These are phyloP conservation scores for Enoplosus armatus DNA, from an alignment of 2,797 vertebrate species.

Conservation along the genomic window DNA sequence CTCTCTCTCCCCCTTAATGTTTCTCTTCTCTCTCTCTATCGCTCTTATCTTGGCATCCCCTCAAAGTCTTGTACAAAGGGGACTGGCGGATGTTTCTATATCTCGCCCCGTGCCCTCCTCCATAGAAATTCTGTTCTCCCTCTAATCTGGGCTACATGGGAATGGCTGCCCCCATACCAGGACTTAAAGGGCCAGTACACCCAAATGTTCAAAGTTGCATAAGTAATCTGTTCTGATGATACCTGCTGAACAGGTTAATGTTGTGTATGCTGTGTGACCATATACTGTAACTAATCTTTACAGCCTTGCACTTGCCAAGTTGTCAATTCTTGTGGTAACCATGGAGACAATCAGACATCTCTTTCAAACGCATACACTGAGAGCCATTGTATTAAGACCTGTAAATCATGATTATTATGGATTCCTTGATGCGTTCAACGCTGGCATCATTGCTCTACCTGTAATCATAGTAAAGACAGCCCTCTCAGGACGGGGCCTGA, in stretches of 20 bases:
- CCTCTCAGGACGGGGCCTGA: background rate
- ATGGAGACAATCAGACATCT: background rate
- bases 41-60: slow-evolving; percentile 33
- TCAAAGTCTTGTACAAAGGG: slow-evolving; percentile 35
- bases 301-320: background rate
- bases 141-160: slow-evolving; percentile 55
- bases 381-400: background rate
- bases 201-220: slow-evolving; percentile 4
- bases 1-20: background rate
- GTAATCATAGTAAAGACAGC: background rate
- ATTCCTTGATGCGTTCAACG: background rate
- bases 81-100: slow-evolving; percentile 38
- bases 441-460: slow-evolving; percentile 5
- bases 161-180: slow-evolving; percentile 25
- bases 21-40: background rate
- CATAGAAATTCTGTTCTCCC: slow-evolving; percentile 9
- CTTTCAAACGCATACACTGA: background rate
- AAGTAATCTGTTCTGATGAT: slow-evolving; percentile 3
- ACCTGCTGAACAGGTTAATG: background rate
- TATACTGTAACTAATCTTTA: background rate
- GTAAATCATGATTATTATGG: background rate
- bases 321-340: background rate
- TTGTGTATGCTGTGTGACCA: background rate
- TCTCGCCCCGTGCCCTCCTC: slow-evolving; percentile 1
- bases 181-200: slow-evolving; percentile 30